Percentiles rank a stretch among this genome's conserved stretches.
These are phyloP conservation scores for Apamea sordens DNA, from an alignment of 2,888 invertebrate genomes.

Conservation along the genomic window DNA sequence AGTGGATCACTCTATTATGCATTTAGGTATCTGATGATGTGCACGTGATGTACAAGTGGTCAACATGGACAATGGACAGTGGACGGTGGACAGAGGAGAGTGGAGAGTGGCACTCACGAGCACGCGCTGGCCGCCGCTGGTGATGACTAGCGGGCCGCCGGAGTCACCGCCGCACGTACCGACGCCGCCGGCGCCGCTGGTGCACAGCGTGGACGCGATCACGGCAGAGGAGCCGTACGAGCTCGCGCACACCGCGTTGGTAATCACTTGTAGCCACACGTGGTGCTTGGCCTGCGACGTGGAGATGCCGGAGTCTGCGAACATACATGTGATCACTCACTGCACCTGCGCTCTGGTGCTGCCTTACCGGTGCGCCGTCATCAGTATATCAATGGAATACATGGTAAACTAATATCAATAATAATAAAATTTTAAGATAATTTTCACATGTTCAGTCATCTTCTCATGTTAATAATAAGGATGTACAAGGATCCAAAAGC, in stretches of 20 bases:
- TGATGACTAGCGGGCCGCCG: constrained; percentile 76
- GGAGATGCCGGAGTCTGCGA: constrained; percentile 71
- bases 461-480: not conserved
- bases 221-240: constrained; percentile 69
- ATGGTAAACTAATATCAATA: constrained; percentile 35
- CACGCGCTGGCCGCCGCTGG: constrained; percentile 68
- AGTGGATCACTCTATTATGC: not conserved
- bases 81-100: too few species aligned
- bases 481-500: not conserved
- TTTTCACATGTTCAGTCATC: constrained; percentile 41
- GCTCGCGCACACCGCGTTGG: constrained; percentile 76
- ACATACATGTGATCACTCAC: constrained; percentile 2
- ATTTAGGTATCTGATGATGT: too few species aligned
- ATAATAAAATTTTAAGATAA: too few species aligned
- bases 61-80: too few species aligned
- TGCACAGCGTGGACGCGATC: constrained; percentile 76
- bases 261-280: constrained; percentile 82
- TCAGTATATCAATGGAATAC: constrained; percentile 23
- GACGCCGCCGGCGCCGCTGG: constrained; percentile 73
- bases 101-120: constrained; percentile 65
- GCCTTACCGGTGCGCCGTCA: not conserved
- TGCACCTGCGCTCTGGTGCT: not conserved
- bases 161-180: constrained; percentile 84
- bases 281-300: constrained; percentile 79
- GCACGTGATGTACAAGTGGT: not conserved